A percentile compares a stretch with the other conserved stretches of the same genome.
Evolutionary conservation across 2,797 vertebrate species (phyloP).

Genomic region (Hydrophis major): DNA sequence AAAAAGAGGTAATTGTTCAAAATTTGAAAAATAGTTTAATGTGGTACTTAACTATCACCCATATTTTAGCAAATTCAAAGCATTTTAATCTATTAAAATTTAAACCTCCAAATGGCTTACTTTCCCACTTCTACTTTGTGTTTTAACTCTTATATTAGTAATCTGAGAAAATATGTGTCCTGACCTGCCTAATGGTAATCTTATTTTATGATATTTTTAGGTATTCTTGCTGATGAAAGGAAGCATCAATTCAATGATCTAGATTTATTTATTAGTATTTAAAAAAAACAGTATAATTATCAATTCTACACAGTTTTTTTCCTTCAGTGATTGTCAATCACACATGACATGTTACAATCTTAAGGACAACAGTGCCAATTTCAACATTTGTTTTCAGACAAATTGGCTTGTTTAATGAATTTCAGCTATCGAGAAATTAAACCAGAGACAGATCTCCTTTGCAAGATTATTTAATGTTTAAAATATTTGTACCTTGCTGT

Average conservation of each 20-base stretch:
- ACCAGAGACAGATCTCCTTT: background rate
- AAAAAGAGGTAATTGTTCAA: background rate
- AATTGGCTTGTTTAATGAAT: slow-evolving; percentile 17
- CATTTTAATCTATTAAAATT: background rate
- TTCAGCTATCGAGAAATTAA: background rate
- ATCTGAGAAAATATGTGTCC: background rate
- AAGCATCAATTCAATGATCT: background rate
- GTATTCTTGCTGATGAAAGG: background rate
- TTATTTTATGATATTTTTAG: background rate
- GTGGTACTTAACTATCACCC: background rate
- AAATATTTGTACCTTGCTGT: background rate
- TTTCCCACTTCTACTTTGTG: background rate
- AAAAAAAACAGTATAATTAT: background rate
- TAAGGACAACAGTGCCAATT: background rate
- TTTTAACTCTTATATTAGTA: background rate
- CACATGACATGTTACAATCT: background rate
- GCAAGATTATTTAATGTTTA: slow-evolving; percentile 3
- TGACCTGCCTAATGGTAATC: background rate
- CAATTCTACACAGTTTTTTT: background rate
- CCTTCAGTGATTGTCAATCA: slow-evolving; percentile 17
- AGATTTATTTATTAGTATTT: slow-evolving; percentile 28
- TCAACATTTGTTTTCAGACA: slow-evolving; percentile 21
- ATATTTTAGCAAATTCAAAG: background rate
- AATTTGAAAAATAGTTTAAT: background rate
- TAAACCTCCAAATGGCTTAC: background rate